Conservation (phyloP, 2,888 invertebrate genomes). For the Trypoxylon attenuatum region DNA sequence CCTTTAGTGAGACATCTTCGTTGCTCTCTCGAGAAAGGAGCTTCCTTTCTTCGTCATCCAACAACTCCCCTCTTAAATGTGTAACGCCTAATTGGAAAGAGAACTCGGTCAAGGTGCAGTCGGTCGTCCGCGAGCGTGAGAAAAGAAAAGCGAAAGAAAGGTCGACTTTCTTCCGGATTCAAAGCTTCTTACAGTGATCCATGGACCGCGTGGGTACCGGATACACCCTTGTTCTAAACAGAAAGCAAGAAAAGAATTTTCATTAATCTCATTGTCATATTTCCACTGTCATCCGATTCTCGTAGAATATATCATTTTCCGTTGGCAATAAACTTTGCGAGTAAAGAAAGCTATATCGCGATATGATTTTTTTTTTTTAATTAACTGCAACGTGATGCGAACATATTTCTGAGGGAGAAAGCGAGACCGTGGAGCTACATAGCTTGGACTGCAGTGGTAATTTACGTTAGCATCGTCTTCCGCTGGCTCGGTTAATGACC, state of each 20-base stretch:
- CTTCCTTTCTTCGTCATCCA: conserved; percentile 6
- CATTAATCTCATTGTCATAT: neutral
- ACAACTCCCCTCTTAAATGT: conserved; percentile 32
- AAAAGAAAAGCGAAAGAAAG: conserved; percentile 55
- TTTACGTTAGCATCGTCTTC: conserved; percentile 42
- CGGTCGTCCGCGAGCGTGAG: conserved; percentile 53
- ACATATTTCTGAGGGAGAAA: conserved; percentile 47
- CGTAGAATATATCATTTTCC: too few species aligned
- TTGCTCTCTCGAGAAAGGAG: conserved; percentile 2
- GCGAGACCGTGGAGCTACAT: conserved; percentile 40
- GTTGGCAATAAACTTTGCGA: too few species aligned
- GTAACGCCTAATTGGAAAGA: conserved; percentile 50
- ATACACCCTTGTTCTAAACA: too few species aligned
- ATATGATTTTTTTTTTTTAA: conserved; percentile 27
- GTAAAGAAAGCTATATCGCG: neutral
- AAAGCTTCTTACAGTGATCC: too few species aligned
- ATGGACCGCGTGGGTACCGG: too few species aligned
- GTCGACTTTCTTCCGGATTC: conserved; percentile 36
- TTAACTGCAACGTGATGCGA: conserved; percentile 33
- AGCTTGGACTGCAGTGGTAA: conserved; percentile 30
- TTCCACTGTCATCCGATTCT: too few species aligned
- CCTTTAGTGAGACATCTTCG: neutral
- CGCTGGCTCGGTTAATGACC: conserved; percentile 53
- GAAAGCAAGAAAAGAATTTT: too few species aligned
- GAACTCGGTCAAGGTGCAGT: conserved; percentile 56